Evolutionary conservation across 1,140 invertebrate species (phyloP).

Genomic region (Araneus ventricosus): DNA sequence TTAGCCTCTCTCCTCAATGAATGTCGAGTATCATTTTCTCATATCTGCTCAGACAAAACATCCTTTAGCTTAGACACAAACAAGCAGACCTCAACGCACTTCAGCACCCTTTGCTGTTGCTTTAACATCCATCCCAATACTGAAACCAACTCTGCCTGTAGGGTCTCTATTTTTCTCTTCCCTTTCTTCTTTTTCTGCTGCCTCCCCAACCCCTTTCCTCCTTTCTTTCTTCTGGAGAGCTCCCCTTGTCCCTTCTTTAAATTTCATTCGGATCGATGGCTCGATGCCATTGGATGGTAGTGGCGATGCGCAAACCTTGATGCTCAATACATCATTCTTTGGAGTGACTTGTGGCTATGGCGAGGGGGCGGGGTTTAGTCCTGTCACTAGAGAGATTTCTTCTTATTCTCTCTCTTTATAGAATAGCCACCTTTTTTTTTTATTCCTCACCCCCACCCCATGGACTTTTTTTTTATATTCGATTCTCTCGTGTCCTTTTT

Average conservation of each 20-base stretch:
- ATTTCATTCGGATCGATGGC: constrained; percentile 71
- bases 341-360: constrained; percentile 68
- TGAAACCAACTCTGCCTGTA: neutral
- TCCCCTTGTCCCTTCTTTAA: constrained; percentile 60
- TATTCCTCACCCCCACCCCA: constrained; percentile 28
- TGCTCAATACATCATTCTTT: constrained; percentile 72
- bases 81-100: neutral
- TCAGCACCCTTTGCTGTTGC: constrained; percentile 31
- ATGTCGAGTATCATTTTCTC: no score
- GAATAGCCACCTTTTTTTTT: constrained; percentile 68
- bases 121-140: constrained; percentile 46
- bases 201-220: constrained; percentile 2
- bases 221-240: constrained; percentile 41
- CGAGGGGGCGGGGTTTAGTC: constrained; percentile 12
- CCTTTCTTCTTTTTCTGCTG: neutral
- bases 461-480: neutral
- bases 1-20: no score
- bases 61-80: neutral
- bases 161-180: constrained; percentile 11
- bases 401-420: constrained; percentile 68
- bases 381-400: constrained; percentile 74
- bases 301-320: constrained; percentile 60
- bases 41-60: neutral
- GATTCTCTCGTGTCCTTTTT: neutral
- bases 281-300: constrained; percentile 55